Conservation (phyloP, 2,113 vertebrate species). For the Myotis brandtii region DNA sequence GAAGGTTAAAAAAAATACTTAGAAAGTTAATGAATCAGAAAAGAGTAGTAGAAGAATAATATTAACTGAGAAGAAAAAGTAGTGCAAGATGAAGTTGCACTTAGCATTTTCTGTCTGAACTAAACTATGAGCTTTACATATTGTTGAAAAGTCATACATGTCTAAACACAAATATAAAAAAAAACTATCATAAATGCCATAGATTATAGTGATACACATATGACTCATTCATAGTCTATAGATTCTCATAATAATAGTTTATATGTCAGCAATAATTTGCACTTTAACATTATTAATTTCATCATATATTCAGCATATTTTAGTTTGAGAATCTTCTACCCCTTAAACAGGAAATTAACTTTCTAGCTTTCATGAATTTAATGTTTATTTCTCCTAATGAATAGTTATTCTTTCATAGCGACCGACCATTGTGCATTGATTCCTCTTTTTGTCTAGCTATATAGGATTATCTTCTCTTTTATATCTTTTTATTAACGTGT, state of each 20-base stretch:
- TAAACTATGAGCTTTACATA: neutral
- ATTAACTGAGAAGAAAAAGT: conserved; percentile 77
- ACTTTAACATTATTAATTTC: neutral
- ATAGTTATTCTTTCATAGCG: neutral
- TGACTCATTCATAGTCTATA: neutral
- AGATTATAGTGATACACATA: neutral
- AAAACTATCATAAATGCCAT: neutral
- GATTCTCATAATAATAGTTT: neutral
- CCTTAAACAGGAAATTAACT: neutral
- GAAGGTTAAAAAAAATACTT: conserved; percentile 73
- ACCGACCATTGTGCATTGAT: neutral
- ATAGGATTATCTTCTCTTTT: neutral
- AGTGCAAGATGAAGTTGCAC: conserved; percentile 65
- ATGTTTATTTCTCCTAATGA: neutral
- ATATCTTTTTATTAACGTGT: neutral
- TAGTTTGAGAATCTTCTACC: neutral
- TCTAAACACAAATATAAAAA: neutral
- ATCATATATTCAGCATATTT: neutral
- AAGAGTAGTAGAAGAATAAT: conserved; percentile 73
- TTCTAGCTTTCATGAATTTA: neutral
- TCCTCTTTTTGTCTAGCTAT: neutral
- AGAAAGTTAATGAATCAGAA: conserved; percentile 55
- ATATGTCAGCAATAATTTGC: neutral
- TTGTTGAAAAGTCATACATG: neutral
- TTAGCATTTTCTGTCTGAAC: conserved; percentile 54